phyloP scores from a whole-genome alignment of 2,113 vertebrate species.

The Ovis canadensis region DNA sequence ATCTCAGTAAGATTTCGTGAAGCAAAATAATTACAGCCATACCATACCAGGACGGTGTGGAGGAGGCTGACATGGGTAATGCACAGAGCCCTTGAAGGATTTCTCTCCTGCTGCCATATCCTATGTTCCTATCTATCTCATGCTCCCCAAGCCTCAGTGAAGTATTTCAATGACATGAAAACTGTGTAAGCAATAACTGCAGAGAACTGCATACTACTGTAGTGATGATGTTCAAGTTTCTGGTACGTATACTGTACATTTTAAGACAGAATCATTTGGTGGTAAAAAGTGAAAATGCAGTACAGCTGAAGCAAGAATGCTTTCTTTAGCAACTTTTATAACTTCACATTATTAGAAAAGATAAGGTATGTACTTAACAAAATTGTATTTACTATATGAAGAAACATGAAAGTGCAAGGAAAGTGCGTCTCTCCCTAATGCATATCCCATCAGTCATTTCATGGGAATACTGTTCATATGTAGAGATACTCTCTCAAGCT shows the following conservation, averaged over 20 bases:
- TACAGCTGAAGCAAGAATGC: not conserved
- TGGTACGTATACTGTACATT: not conserved
- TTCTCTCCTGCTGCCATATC: not conserved
- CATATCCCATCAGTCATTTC: not conserved
- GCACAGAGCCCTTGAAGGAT: not conserved
- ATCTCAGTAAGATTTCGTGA: not conserved
- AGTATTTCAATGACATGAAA: not conserved
- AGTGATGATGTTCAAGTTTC: not conserved
- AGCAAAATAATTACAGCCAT: not conserved
- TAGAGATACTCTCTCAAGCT: not conserved
- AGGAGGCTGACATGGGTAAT: not conserved
- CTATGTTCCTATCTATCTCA: not conserved
- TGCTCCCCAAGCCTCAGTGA: not conserved
- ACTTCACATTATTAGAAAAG: not conserved
- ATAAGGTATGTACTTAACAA: not conserved
- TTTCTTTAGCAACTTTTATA: not conserved
- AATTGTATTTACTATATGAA: not conserved
- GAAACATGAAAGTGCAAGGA: not conserved
- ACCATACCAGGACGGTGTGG: not conserved
- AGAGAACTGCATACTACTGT: not conserved
- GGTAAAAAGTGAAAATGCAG: not conserved
- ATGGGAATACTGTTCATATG: not conserved
- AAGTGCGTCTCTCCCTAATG: not conserved
- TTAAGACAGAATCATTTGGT: not conserved
- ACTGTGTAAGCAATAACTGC: not conserved